Evolutionary conservation across 2,797 vertebrate species (phyloP), one percentile per base, ranked within the genome.

Genomic region (Manis crassicaudata): DNA sequence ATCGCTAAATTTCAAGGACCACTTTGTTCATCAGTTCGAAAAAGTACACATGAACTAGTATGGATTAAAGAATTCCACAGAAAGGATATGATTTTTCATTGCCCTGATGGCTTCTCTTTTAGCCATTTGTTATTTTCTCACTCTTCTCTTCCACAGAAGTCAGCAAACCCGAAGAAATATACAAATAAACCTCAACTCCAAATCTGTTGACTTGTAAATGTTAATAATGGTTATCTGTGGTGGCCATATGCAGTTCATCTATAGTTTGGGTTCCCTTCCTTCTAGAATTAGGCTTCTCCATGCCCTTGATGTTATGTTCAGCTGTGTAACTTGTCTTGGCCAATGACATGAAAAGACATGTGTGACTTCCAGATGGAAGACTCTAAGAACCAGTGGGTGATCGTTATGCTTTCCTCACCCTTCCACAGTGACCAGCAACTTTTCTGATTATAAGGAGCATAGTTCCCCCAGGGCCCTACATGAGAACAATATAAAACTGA

Each of bases 61-160:
- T 62, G 62, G 13, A 81, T 72, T 40, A 89, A 97, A 35, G 70
- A 80, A 92, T 72, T 79, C 35, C 27, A 56, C 8, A 43, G 11
- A 85, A 76, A 52, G 17, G 72, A 56, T 6, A 32, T 67, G 13
- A 54, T 67, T 92, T 94, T 95, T 50, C 20, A 63, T 94, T 80
- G 54, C 10, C 60, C 68, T 93, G 18, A 32, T 37, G 25, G 46
- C 5, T 73, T 95, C 92, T 82, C 68, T 85, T 96, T 58, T 14
- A 77, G 50, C 7, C 9, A 21, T 83, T 94, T 95, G 62, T 62
- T 63, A 92, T 88, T 91, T 93, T 80, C 10, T 83, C 7, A 29
- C 13, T 46, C 43, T 63, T 86, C 7, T 2, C 52, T 75, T 90
- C 25, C 13, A 37, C 4, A 76, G 17, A 82, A 79, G 54, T 80